These are phyloP conservation scores for Xiphophorus maculatus DNA, from an alignment of 2,113 vertebrate species.

Conservation along the genomic window DNA sequence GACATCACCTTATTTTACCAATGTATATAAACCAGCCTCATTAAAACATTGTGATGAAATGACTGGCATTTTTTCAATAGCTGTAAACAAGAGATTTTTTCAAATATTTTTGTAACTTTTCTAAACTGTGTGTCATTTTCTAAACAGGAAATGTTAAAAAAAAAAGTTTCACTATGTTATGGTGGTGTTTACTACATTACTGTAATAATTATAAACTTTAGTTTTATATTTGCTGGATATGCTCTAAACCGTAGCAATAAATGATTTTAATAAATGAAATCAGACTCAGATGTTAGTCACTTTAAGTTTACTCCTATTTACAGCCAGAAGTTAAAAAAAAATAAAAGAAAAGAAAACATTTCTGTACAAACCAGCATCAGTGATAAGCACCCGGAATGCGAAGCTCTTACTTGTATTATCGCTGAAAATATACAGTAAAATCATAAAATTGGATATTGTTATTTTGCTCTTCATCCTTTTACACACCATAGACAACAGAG, in stretches of 20 bases:
- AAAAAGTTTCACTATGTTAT: too few species aligned
- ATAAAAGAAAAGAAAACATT: neutral
- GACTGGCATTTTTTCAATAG: too few species aligned
- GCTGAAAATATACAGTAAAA: conserved; percentile 46
- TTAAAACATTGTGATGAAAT: too few species aligned
- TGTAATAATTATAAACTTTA: too few species aligned
- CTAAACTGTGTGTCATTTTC: too few species aligned
- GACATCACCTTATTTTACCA: too few species aligned
- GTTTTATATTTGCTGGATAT: too few species aligned
- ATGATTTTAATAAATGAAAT: neutral
- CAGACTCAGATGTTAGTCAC: neutral
- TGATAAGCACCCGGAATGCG: neutral
- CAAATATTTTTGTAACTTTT: too few species aligned
- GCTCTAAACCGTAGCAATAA: neutral
- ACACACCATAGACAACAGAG: conserved; percentile 37
- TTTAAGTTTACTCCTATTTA: conserved; percentile 28
- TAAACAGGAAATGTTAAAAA: too few species aligned
- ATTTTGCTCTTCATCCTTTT: conserved; percentile 40
- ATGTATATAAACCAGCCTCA: too few species aligned
- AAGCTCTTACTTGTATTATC: conserved; percentile 9
- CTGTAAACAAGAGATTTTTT: too few species aligned
- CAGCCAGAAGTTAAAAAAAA: conserved; percentile 24
- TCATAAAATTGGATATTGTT: conserved; percentile 18
- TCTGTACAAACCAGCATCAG: conserved; percentile 39
- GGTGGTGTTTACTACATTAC: too few species aligned